Conservation (phyloP, 64 coral and sea anemone species). For the Montipora cactus region DNA sequence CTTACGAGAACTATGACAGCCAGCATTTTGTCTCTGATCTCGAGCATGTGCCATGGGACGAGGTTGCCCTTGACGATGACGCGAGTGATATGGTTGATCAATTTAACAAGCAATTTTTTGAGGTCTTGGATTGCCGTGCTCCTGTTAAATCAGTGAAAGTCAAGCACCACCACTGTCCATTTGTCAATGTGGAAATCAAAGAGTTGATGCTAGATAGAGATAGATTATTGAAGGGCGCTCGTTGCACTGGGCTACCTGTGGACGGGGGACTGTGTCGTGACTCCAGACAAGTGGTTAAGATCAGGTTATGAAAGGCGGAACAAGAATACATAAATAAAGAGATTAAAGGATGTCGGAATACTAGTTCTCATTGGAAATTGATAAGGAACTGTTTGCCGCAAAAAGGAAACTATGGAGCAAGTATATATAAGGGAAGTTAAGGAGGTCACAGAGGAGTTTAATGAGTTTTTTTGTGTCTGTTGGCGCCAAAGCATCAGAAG, state of each 20-base stretch:
- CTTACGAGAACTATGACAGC: slow-evolving; percentile 53
- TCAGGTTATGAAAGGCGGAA: too few relatives aligned
- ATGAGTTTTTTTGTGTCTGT: not conserved
- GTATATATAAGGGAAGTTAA: too few relatives aligned
- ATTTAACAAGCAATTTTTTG: slow-evolving; percentile 57
- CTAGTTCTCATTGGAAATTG: too few relatives aligned
- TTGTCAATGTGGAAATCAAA: slow-evolving; percentile 44
- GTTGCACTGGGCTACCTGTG: not conserved
- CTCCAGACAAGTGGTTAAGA: too few relatives aligned
- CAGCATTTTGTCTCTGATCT: not conserved
- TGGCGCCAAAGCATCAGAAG: not conserved
- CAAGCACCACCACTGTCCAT: too few relatives aligned
- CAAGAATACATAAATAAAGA: too few relatives aligned
- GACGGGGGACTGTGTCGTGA: not conserved
- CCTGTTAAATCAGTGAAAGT: too few relatives aligned
- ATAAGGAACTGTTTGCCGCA: too few relatives aligned
- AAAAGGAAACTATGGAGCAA: too few relatives aligned
- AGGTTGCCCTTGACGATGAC: slow-evolving; percentile 1
- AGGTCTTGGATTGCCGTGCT: slow-evolving; percentile 54
- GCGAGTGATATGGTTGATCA: slow-evolving; percentile 20
- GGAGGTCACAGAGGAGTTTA: not conserved
- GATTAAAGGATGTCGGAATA: too few relatives aligned
- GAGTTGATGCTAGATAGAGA: slow-evolving; percentile 42
- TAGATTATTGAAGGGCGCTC: too few relatives aligned
- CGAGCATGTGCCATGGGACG: not conserved